Evolutionary conservation across 1,140 invertebrate genomes (phyloP), one percentile per base, ranked within the genome.

Genomic region (Gonioctena quinquepunctata): DNA sequence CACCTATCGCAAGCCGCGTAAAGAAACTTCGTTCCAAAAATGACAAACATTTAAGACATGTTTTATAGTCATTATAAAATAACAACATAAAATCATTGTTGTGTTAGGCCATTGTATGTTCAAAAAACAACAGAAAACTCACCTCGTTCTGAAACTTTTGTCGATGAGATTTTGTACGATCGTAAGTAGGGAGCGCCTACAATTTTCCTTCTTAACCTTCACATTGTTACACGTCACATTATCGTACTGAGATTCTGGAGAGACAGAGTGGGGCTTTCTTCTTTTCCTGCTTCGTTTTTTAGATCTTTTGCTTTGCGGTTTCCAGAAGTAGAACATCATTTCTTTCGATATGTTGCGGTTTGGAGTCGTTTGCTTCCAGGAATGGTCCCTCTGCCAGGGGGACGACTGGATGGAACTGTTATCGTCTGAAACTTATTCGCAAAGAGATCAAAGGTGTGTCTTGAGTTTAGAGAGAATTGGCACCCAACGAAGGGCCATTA

Each of bases 361-460:
- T 27, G 94, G 93, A 72, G 88, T 85, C 25, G 87, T 84, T 83
- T 95, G 93, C 81, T 95, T 95, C 92, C 93, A 95, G 77, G 90
- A 91, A 81, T 94, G 93, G 83, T 95, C 93, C 71, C 93, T 87
- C 82, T 93, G 92, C 92, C 93, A 94, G 66, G 93, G 93, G 76
- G 93, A 95, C 50, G 93, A 94, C 79, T 94, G 92, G 75, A 94
- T 88, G 28, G 93, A 95, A 76, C 92, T 94, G 84, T 94, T 94
- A 81, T 95, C 93, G 86, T 94, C 93, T 75, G 93, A 94, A 84
- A 93, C 92, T 92, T 75, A 66, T 84, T n/a, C n/a, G n/a, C n/a
- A n/a, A n/a, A n/a, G n/a, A n/a, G n/a, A n/a, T n/a, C n/a, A n/a
- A n/a, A n/a, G n/a, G n/a, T n/a, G n/a, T n/a, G n/a, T n/a, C n/a